Evolutionary conservation across 2,113 vertebrate species (phyloP).

Genomic region (Erinaceus europaeus): DNA sequence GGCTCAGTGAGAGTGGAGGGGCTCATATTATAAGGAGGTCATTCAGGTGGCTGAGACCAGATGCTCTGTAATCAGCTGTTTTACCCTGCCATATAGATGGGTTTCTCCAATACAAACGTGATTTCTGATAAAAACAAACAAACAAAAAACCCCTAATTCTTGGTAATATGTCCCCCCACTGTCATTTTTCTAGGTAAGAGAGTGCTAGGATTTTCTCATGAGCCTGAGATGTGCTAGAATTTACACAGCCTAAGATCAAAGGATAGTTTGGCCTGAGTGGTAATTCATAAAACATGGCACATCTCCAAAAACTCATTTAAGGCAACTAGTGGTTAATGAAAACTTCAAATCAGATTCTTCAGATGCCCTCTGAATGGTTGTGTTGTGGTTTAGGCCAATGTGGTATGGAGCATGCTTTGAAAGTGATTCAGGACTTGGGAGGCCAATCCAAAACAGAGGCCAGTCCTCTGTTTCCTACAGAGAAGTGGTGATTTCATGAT

Average conservation of each 20-base stretch:
- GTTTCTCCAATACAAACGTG: too few relatives aligned
- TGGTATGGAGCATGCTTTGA: not conserved
- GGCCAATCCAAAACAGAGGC: not conserved
- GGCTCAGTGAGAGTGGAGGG: too few relatives aligned
- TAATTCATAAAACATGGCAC: not conserved
- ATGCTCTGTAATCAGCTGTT: too few relatives aligned
- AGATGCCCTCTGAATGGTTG: not conserved
- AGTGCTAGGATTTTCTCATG: too few relatives aligned
- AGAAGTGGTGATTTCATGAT: conserved; percentile 27
- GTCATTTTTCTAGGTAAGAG: too few relatives aligned
- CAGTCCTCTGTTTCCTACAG: not conserved
- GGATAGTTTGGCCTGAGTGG: not conserved
- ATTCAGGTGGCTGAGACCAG: too few relatives aligned
- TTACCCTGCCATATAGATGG: too few relatives aligned
- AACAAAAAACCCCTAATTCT: too few relatives aligned
- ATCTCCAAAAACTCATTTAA: conserved; percentile 25
- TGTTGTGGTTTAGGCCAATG: not conserved
- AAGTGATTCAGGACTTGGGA: conserved; percentile 4
- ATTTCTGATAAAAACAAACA: too few relatives aligned
- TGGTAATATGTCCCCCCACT: too few relatives aligned
- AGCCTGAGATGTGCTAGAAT: not conserved
- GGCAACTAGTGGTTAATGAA: conserved; percentile 23
- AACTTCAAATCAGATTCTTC: not conserved
- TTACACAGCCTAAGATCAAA: not conserved
- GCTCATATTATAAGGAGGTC: too few relatives aligned